Evolutionary conservation across 2,888 invertebrate genomes (phyloP).

Genomic region (Thecocarcelia acutangulata): DNA sequence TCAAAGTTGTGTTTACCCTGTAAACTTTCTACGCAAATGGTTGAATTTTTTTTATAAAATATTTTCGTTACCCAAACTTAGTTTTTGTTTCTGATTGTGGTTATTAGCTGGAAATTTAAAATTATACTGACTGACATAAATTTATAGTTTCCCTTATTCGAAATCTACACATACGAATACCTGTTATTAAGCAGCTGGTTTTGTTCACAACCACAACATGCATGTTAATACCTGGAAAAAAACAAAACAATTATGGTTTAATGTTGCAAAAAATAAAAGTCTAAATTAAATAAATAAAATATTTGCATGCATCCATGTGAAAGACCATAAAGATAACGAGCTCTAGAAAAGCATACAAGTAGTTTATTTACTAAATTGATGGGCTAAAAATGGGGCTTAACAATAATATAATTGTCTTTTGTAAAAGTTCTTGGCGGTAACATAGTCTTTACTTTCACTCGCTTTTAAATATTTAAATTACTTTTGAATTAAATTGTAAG

Average conservation of each 20-base stretch:
- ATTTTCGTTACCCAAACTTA: too few species aligned
- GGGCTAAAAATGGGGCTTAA: slow-evolving; percentile 9
- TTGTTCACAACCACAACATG: slow-evolving; percentile 61
- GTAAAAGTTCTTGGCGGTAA: slow-evolving; percentile 50
- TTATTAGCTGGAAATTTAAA: slow-evolving; percentile 39
- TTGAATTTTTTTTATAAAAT: too few species aligned
- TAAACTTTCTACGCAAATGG: too few species aligned
- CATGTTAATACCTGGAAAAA: slow-evolving; percentile 26
- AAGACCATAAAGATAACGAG: slow-evolving; percentile 8
- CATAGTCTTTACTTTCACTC: slow-evolving; percentile 27
- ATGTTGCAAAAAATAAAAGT: slow-evolving; percentile 13
- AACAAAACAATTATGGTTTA: slow-evolving; percentile 3
- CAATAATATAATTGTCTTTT: slow-evolving; percentile 52
- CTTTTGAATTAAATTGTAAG: not conserved
- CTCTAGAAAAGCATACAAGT: slow-evolving; percentile 16
- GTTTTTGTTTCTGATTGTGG: not conserved
- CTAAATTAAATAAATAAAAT: slow-evolving; percentile 51
- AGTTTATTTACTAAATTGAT: slow-evolving; percentile 43
- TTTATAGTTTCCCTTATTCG: slow-evolving; percentile 32
- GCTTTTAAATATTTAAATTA: not conserved
- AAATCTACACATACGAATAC: slow-evolving; percentile 36
- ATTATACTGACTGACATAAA: slow-evolving; percentile 57
- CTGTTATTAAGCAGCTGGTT: slow-evolving; percentile 57
- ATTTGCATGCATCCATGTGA: slow-evolving; percentile 31
- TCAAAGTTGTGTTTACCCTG: too few species aligned